Conservation (phyloP, 2,888 invertebrate species). For the Pemphredon lugubris region DNA sequence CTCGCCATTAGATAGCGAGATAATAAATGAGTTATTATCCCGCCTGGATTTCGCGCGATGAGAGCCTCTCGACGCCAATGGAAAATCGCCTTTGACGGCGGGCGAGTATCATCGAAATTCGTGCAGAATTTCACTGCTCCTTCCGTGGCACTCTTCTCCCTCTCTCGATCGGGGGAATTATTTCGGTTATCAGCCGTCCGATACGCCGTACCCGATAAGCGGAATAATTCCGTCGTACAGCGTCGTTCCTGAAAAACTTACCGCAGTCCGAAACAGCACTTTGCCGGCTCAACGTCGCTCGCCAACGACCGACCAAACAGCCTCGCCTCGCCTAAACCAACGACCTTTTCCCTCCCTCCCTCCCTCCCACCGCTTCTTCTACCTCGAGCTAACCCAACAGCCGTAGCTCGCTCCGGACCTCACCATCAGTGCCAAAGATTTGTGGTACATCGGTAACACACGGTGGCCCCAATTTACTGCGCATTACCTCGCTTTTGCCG, state of each 20-base stretch:
- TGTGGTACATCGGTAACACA: conserved; percentile 71
- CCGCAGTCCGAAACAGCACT: conserved; percentile 25
- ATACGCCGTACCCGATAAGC: conserved; percentile 27
- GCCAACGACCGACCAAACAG: conserved; percentile 46
- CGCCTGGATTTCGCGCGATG: neutral
- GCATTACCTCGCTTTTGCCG: conserved; percentile 61
- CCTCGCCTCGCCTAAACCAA: conserved; percentile 38
- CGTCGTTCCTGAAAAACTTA: conserved; percentile 35
- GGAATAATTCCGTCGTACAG: conserved; percentile 39
- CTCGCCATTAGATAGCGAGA: conserved; percentile 33
- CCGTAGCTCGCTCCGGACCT: conserved; percentile 44
- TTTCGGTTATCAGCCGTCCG: no score
- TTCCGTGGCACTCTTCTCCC: no score
- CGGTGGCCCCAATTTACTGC: conserved; percentile 72
- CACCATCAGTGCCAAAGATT: conserved; percentile 61
- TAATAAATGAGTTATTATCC: conserved; percentile 21
- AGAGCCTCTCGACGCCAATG: conserved; percentile 14
- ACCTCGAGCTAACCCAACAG: conserved; percentile 35
- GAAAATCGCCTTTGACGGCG: no score
- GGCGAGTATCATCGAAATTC: no score
- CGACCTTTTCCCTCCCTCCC: no score
- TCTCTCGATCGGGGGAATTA: no score
- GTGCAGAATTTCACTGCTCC: no score
- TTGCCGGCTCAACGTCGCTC: conserved; percentile 31
- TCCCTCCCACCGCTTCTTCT: conserved; percentile 23